These are phyloP conservation scores for Helicoverpa armigera DNA, from an alignment of 1,140 invertebrate genomes.

Conservation along the genomic window DNA sequence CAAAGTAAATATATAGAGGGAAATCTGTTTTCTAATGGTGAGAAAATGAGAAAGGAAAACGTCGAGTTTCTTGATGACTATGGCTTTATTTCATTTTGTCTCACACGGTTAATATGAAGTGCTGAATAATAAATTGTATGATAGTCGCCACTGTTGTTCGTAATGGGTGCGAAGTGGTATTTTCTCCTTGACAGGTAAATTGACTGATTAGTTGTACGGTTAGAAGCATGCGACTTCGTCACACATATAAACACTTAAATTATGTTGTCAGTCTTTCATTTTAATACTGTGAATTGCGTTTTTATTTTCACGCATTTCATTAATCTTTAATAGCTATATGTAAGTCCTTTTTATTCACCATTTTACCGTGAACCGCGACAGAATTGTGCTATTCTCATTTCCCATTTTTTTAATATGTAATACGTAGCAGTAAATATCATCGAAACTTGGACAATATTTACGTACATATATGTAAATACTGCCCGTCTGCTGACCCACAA, in stretches of 20 bases:
- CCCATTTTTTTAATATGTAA: no score
- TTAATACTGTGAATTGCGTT: no score
- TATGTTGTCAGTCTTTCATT: not conserved
- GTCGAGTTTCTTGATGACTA: not conserved
- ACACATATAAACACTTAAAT: not conserved
- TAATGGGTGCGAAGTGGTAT: not conserved
- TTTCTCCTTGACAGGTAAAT: not conserved
- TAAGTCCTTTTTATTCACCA: no score
- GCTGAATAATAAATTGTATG: constrained; percentile 23
- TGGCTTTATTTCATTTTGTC: constrained; percentile 30
- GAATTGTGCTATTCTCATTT: no score
- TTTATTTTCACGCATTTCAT: no score
- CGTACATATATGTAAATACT: constrained; percentile 10
- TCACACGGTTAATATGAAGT: constrained; percentile 7
- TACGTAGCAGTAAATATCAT: not conserved
- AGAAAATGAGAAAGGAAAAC: constrained; percentile 19
- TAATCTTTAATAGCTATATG: no score
- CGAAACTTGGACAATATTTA: not conserved
- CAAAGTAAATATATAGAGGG: constrained; percentile 21
- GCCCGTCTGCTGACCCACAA: not conserved
- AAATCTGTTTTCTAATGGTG: constrained; percentile 42
- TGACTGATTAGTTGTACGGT: not conserved
- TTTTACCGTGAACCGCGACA: no score
- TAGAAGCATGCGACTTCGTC: not conserved
- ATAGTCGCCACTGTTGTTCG: not conserved